These are phyloP conservation scores for Propithecus coquereli DNA, from an alignment of 2,113 vertebrate species.

Conservation along the genomic window DNA sequence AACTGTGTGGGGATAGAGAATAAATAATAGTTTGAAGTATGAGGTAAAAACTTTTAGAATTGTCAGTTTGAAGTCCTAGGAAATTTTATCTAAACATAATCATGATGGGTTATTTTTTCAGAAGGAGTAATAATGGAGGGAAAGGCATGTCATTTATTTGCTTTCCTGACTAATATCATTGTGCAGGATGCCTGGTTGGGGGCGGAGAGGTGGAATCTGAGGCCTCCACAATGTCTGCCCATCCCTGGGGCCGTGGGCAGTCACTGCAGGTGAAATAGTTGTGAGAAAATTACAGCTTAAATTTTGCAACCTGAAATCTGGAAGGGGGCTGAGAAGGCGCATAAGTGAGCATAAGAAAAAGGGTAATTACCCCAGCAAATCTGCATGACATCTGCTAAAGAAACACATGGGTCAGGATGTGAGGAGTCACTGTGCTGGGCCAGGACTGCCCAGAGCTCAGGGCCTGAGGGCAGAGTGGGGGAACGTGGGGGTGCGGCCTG, in stretches of 20 bases:
- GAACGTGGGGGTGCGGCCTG: fast-evolving
- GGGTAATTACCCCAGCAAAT: neutral
- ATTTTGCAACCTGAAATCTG: neutral
- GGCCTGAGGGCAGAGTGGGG: neutral
- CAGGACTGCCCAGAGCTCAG: neutral
- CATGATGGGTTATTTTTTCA: neutral
- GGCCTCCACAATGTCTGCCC: neutral
- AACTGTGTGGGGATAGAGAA: neutral
- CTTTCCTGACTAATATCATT: neutral
- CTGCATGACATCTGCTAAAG: neutral
- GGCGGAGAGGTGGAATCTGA: no score
- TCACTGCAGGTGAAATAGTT: neutral
- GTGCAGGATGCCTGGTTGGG: neutral
- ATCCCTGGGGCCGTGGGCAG: fast-evolving
- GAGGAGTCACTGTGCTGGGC: fast-evolving
- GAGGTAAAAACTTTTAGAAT: neutral
- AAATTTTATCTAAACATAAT: neutral
- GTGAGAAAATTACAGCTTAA: neutral
- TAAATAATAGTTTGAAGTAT: neutral
- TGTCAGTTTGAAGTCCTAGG: neutral
- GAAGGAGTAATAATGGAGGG: neutral
- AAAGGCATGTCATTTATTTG: neutral
- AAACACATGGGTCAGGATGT: fast-evolving
- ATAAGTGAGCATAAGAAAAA: no score
- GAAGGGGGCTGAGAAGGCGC: neutral